A percentile compares a stretch with the other conserved stretches of the same genome.
These are phyloP conservation scores for Lottia gigantea DNA, from an alignment of 2,888 invertebrate genomes.

Conservation along the genomic window DNA sequence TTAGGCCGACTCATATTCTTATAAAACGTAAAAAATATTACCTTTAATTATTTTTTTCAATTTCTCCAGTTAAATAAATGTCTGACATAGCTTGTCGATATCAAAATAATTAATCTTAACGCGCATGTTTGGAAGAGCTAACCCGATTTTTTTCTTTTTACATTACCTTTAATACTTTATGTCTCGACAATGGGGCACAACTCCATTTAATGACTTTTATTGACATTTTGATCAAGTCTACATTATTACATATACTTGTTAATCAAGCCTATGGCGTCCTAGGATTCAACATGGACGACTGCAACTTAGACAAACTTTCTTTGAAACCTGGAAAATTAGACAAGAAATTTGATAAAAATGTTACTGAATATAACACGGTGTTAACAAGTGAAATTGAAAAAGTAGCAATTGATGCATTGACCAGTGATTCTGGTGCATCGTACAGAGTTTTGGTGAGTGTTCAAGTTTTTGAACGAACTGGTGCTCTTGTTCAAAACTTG, in stretches of 20 bases:
- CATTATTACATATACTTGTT: neutral
- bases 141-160: too few relatives aligned
- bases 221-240: neutral
- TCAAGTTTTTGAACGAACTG: too few relatives aligned
- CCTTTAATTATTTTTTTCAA: too few relatives aligned
- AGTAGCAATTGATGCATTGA: conserved; percentile 56
- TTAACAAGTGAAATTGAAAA: conserved; percentile 58
- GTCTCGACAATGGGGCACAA: neutral
- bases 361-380: conserved; percentile 60
- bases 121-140: too few relatives aligned
- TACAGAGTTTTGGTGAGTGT: conserved; percentile 58
- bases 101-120: too few relatives aligned
- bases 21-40: too few relatives aligned
- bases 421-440: conserved; percentile 64
- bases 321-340: conserved; percentile 63
- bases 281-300: conserved; percentile 67
- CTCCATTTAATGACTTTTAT: neutral
- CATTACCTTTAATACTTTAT: too few relatives aligned
- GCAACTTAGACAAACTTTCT: conserved; percentile 61
- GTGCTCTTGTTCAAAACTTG: too few relatives aligned
- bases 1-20: too few relatives aligned
- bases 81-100: too few relatives aligned
- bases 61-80: too few relatives aligned
- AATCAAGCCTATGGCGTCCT: conserved; percentile 49
- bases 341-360: conserved; percentile 58